A percentile compares a stretch with the other conserved stretches of the same genome.
Evolutionary conservation across 2,888 invertebrate genomes (phyloP).

Genomic region (Crossocerus cetratus): DNA sequence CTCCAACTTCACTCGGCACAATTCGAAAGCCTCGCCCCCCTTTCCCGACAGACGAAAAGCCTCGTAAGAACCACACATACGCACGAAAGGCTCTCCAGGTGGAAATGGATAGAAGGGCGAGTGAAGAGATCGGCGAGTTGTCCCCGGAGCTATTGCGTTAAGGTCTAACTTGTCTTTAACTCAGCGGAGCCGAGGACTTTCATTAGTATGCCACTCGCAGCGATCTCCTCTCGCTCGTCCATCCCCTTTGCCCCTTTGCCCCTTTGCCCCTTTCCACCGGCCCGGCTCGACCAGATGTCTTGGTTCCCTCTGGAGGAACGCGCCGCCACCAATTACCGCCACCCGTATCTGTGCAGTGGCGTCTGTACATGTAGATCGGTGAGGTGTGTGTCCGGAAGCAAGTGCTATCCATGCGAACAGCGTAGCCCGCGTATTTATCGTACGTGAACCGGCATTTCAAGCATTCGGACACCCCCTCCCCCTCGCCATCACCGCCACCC

Average conservation of each 20-base stretch:
- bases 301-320: too few species aligned
- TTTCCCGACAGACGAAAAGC: too few species aligned
- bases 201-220: constrained; percentile 24
- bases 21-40: too few species aligned
- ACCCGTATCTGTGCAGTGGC: too few species aligned
- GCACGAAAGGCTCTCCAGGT: background rate
- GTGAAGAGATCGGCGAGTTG: background rate
- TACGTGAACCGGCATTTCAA: constrained; percentile 2
- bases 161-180: constrained; percentile 15
- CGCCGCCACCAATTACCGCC: too few species aligned
- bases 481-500: too few species aligned
- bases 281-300: constrained; percentile 3
- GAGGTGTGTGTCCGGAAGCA: background rate
- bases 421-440: background rate
- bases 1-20: too few species aligned
- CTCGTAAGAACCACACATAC: too few species aligned
- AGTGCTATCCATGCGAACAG: background rate
- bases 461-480: background rate
- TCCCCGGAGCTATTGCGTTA: constrained; percentile 14
- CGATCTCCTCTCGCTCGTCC: background rate
- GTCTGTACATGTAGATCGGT: background rate
- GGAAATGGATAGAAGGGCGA: background rate
- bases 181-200: background rate
- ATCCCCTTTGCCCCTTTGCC: constrained; percentile 1
- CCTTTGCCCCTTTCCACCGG: too few species aligned